These are phyloP conservation scores for Lophura nycthemera DNA, from an alignment of 2,113 vertebrate genomes.

Conservation along the genomic window DNA sequence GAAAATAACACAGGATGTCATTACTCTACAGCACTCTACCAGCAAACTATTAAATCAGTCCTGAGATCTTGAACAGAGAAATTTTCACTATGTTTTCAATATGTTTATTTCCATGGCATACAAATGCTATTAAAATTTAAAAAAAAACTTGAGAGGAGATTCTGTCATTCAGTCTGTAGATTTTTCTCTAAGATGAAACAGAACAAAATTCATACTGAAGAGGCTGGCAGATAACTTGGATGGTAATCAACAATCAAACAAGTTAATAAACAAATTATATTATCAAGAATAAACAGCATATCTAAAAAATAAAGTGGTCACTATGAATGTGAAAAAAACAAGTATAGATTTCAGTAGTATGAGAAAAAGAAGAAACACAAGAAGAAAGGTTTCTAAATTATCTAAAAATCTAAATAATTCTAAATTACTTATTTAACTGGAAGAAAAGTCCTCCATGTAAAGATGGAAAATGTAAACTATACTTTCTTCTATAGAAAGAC, in stretches of 20 bases:
- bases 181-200: not conserved
- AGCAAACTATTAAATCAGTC: not conserved
- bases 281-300: not conserved
- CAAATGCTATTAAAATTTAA: not conserved
- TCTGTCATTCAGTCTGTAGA: not conserved
- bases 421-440: not conserved
- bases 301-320: not conserved
- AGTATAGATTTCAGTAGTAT: not conserved
- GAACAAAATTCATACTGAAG: not conserved
- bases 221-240: not conserved
- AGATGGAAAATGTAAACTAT: not conserved
- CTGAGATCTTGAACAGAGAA: not conserved
- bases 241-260: not conserved
- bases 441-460: not conserved
- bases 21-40: not conserved
- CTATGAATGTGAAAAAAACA: not conserved
- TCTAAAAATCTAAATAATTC: too few relatives aligned
- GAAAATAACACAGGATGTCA: not conserved
- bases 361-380: not conserved
- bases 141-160: not conserved
- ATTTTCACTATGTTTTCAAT: not conserved
- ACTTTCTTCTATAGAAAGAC: not conserved
- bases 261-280: not conserved
- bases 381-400: not conserved
- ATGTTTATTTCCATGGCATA: not conserved